phyloP scores from a whole-genome alignment of 2,797 vertebrate genomes.

The Tangara arthus region DNA sequence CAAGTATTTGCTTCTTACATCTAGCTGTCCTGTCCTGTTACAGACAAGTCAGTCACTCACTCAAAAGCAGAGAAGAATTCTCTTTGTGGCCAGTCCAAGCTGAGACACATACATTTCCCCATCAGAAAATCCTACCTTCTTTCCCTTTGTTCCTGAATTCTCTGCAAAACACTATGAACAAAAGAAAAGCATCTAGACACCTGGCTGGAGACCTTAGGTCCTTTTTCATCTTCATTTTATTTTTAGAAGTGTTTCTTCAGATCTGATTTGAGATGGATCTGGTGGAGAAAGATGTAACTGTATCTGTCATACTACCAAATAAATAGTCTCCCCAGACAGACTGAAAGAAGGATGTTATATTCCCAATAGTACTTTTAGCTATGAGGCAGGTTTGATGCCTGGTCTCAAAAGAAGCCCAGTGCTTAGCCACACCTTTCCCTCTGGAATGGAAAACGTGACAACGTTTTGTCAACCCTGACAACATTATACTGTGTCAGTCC shows the following conservation, averaged over 20 bases:
- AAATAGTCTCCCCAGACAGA: neutral
- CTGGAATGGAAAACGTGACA: neutral
- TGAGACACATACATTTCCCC: neutral
- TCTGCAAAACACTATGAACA: neutral
- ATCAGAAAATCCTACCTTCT: neutral
- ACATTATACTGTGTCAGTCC: accelerated
- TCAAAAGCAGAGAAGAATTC: neutral
- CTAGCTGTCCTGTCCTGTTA: neutral
- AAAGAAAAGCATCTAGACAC: neutral
- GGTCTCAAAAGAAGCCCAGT: neutral
- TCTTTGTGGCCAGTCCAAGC: neutral
- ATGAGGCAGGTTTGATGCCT: neutral
- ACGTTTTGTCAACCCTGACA: neutral
- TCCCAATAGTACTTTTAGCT: neutral
- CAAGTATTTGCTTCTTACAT: neutral
- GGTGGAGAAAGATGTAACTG: neutral
- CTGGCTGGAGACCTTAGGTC: neutral
- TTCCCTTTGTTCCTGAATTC: neutral
- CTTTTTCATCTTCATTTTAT: neutral
- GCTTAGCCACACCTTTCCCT: neutral
- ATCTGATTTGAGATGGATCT: neutral
- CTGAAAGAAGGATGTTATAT: neutral
- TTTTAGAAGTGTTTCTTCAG: neutral
- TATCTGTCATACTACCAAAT: neutral
- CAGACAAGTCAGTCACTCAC: neutral